Percentiles rank a stretch among this genome's conserved stretches.
Conservation (phyloP, 2,113 vertebrate species). For the Neomonachus schauinslandi region DNA sequence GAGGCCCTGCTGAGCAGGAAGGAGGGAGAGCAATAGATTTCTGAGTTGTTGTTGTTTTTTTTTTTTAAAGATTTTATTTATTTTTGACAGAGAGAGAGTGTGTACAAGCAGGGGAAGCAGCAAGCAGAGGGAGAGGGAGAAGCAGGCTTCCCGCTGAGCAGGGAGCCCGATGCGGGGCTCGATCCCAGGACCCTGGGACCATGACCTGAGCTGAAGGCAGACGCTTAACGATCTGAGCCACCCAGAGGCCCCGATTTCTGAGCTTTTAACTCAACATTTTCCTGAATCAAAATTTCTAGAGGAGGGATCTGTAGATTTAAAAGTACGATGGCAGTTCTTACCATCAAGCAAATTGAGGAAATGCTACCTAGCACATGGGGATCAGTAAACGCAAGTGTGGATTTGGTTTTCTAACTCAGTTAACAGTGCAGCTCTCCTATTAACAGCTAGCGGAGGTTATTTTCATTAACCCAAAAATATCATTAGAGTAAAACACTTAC, state of each 20-base stretch:
- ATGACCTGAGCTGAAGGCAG: no score
- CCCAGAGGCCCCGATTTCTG: background rate
- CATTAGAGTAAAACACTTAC: background rate
- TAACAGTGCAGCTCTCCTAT: background rate
- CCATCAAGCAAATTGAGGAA: background rate
- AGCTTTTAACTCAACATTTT: background rate
- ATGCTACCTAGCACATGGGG: background rate
- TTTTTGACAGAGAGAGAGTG: no score
- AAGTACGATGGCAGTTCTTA: background rate
- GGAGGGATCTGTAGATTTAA: background rate
- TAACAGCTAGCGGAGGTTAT: background rate
- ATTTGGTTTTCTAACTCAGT: constrained; percentile 18
- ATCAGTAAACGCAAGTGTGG: background rate
- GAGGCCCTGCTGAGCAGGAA: background rate
- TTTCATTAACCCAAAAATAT: background rate
- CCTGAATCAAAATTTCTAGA: background rate
- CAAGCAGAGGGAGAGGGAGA: no score
- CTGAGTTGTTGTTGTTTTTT: no score
- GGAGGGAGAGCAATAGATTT: background rate
- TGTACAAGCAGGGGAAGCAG: no score
- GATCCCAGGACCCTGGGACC: no score
- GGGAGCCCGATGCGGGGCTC: no score
- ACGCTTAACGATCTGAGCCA: no score
- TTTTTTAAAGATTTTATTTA: no score
- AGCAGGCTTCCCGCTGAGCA: no score